Conservation (phyloP, 2,113 vertebrate genomes). For the Oncorhynchus gorbuscha region DNA sequence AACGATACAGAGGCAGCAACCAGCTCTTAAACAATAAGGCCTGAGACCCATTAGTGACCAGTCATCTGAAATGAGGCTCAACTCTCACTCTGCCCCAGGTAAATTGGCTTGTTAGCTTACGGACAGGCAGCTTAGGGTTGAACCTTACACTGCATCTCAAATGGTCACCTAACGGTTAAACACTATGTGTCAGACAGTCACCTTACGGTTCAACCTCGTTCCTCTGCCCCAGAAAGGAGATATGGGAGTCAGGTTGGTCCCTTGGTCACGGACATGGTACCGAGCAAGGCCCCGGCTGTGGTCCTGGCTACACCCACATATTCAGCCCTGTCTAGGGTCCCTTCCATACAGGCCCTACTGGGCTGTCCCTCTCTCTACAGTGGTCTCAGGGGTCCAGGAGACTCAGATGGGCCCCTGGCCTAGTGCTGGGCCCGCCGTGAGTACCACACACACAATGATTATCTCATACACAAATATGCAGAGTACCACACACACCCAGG, state of each 20-base stretch:
- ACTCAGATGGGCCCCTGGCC: conserved; percentile 13
- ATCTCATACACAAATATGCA: not conserved
- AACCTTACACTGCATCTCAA: not conserved
- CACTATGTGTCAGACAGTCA: conserved; percentile 1
- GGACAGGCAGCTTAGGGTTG: no score
- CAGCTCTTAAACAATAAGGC: no score
- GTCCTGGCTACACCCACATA: no score
- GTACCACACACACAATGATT: conserved; percentile 8
- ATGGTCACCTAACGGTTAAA: not conserved
- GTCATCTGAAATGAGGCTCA: no score
- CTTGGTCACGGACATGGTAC: not conserved
- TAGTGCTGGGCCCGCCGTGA: conserved; percentile 27
- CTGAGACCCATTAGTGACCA: no score
- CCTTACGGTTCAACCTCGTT: conserved; percentile 59
- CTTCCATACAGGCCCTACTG: conserved; percentile 20
- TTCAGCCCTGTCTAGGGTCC: conserved; percentile 41
- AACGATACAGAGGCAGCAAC: not conserved
- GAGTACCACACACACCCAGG: not conserved
- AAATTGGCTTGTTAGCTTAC: no score
- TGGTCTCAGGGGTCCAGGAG: conserved; percentile 10
- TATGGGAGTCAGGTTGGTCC: conserved; percentile 42
- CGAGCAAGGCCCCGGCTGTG: conserved; percentile 28
- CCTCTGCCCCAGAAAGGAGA: conserved; percentile 63
- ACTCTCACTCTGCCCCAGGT: no score
- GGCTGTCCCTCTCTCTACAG: conserved; percentile 4